Evolutionary conservation across 2,797 vertebrate species (phyloP), one percentile per base, ranked within the genome.

Genomic region (Prunella strophiata): DNA sequence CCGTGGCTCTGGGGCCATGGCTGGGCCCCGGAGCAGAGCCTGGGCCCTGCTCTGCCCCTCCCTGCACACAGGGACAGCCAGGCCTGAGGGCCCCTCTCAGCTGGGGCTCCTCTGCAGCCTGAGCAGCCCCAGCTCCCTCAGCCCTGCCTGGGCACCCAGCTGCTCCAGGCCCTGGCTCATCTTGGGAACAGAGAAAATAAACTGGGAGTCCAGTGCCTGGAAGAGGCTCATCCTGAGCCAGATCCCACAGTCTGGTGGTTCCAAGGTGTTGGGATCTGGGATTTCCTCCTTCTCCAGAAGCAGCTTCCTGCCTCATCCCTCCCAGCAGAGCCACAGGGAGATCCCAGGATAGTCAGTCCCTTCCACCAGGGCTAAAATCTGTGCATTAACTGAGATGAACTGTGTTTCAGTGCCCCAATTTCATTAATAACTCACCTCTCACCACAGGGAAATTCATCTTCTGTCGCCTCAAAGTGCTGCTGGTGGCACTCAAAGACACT

Each of bases 331-430:
- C 3, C 45, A 32, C n/a, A 45, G 16, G 20, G 42, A 51, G 11
- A 25, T 59, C 7, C 3, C 15, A 11, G 20, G 17, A 11, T 5
- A 23, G 17, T 59, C 3, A 0, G 18, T 36, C 47, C n/a, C 47
- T 54, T 65, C 21, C 20, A 11, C 5, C 74, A 65, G 16, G 9
- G n/a, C 17, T 54, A 10, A 34, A 65, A 62, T 14, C 7, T 16
- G 17, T 36, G 22, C n/a, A 3, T 48, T 19, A n/a, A 36, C 29
- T 2, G 34, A 70, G 43, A 29, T 0, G 6, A 85, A 59, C 38
- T 15, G 61, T 2, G 0, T 26, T 77, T 48, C 72, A 7, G 30
- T 36, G n/a, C 6, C 27, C 5, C 0, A 2, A 7, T 36, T 89
- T 58, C 4, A 9, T 5, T 1, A n/a, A 13, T 55, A 65, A 68